Base-by-base conservation (phyloP, 2,888 invertebrate genomes). In the Agrilus cyanescens region DNA sequence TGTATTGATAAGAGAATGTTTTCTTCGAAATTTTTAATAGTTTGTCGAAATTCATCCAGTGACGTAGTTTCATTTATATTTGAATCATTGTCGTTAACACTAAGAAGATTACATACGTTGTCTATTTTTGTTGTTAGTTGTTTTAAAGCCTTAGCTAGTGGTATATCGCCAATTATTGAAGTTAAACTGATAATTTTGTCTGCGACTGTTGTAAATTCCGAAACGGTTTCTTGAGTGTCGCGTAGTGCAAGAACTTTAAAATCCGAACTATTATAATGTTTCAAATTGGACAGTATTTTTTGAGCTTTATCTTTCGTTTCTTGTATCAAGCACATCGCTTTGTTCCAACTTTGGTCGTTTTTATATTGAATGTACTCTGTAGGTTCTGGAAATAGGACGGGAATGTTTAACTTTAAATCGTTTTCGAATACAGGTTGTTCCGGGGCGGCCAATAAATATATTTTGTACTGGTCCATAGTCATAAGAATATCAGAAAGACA, bases 391-490 rank as follows among this genome's bases (percentile, higher is more conserved):
- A 59, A 45, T 13, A 66, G 50, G 12, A 58, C 20, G 12, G 61
- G 57, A 32, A 62, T 50, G 39, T 58, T 54, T 2, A 46, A 36
- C 13, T 50, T 40, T 18, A 60, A 60, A n/a, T 57, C 57, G 1
- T 42, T 38, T 7, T 50, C 54, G 15, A 61, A 48, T 32, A 50
- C 50, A 14, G 50, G 52, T 48, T 68, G 62, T 7, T 57, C 56
- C 0, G 83, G 81, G 43, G 75, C 75, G 46, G 76, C 76, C 53
- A 79, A 72, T 1, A 89, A 58, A 14, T 87, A 65, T 2, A 84
- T 61, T 43, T 70, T 65, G 53, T 82, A 78, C 57, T 90, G 88
- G 49, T 80, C 77, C 16, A 85, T 63, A 8, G 78, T 68, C 43
- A 76, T 68, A 32, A 69, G 62, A 6, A 70, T 57, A 41, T 73